Conservation (phyloP, 1,140 invertebrate genomes). For the Proctacanthus coquilletti region DNA sequence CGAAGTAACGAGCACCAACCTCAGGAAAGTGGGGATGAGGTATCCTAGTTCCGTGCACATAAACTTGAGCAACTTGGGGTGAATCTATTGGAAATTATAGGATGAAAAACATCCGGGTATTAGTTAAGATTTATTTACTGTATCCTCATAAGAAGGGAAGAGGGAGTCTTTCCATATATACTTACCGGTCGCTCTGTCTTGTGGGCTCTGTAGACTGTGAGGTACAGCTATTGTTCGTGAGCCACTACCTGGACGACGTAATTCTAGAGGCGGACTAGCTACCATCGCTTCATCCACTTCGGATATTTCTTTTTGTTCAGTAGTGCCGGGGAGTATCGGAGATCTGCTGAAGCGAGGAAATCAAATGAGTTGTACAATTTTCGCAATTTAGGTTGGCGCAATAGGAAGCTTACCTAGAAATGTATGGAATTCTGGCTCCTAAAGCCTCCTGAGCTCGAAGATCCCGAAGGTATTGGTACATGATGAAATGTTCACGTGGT, state of each 20-base stretch:
- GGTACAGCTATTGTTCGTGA: slow-evolving; percentile 30
- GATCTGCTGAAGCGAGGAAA: not conserved
- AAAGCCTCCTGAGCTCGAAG: slow-evolving; percentile 45
- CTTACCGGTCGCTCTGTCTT: slow-evolving; percentile 56
- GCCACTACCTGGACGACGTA: slow-evolving; percentile 39
- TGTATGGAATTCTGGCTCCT: slow-evolving; percentile 35
- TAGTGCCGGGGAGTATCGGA: slow-evolving; percentile 1
- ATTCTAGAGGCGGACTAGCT: slow-evolving; percentile 52
- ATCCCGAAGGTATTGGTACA: slow-evolving; percentile 60
- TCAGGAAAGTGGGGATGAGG: slow-evolving; percentile 29
- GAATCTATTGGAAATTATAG: slow-evolving; percentile 33
- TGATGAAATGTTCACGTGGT: slow-evolving; percentile 32
- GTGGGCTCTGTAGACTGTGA: slow-evolving; percentile 47
- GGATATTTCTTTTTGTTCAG: slow-evolving; percentile 6
- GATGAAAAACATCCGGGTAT: not conserved
- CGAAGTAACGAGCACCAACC: slow-evolving; percentile 33
- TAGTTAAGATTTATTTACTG: not conserved
- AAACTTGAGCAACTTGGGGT: slow-evolving; percentile 54
- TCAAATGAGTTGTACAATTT: not conserved
- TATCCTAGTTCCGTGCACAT: slow-evolving; percentile 36
- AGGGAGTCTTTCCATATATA: slow-evolving; percentile 1
- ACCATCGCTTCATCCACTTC: slow-evolving; percentile 33
- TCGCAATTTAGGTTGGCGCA: not conserved
- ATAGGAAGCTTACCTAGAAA: slow-evolving; percentile 17
- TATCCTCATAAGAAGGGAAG: not conserved